phyloP scores from a whole-genome alignment of 2,113 vertebrate genomes.

The Cyprinodon brontotheroides region DNA sequence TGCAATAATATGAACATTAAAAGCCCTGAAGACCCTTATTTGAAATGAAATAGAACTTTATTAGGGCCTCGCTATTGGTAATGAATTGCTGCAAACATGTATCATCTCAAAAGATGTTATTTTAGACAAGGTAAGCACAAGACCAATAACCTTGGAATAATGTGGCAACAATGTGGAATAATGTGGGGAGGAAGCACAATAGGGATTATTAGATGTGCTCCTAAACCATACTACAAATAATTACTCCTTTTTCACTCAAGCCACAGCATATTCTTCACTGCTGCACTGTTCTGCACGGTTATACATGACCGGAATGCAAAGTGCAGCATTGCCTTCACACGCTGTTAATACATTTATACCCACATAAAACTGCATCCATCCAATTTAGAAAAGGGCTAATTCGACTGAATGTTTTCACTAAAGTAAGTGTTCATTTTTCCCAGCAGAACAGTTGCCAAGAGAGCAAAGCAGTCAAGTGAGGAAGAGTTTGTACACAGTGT shows the following conservation, averaged over 20 bases:
- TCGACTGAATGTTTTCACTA: slow-evolving; percentile 2
- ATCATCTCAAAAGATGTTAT: neutral
- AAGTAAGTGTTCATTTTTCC: slow-evolving; percentile 2
- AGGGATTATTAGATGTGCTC: slow-evolving; percentile 6
- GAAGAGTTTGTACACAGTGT: slow-evolving; percentile 14
- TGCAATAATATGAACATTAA: neutral
- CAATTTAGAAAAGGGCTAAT: slow-evolving; percentile 19
- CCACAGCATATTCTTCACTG: neutral
- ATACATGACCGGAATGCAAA: neutral
- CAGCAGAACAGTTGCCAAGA: neutral
- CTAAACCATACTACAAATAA: slow-evolving; percentile 4
- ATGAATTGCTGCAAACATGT: neutral
- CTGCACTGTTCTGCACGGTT: neutral
- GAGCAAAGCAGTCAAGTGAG: slow-evolving; percentile 1
- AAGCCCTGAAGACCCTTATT: neutral
- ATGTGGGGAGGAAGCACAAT: neutral
- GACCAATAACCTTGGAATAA: slow-evolving; percentile 3
- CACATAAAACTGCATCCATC: neutral
- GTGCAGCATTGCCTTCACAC: neutral
- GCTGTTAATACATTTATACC: slow-evolving; percentile 2
- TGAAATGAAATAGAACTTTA: neutral
- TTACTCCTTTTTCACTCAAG: neutral
- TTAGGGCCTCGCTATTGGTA: neutral
- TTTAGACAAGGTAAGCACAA: slow-evolving; percentile 1
- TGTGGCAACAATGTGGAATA: neutral